A percentile compares a stretch with the other conserved stretches of the same genome.
phyloP scores from a whole-genome alignment of 2,888 invertebrate species.

The Sminthurides aquaticus region DNA sequence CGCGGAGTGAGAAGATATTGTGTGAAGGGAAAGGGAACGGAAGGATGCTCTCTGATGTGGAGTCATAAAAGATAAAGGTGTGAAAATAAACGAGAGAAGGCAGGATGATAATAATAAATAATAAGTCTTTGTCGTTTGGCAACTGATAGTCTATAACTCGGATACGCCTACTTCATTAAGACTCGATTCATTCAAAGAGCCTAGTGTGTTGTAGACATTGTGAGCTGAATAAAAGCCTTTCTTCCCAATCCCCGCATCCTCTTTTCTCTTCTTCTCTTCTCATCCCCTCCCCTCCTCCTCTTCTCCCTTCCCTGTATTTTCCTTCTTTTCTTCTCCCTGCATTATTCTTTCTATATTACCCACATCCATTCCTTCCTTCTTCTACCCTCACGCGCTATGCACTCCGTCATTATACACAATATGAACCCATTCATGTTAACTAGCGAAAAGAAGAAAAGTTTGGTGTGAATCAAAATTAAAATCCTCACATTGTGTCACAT shows the following conservation, averaged over 20 bases:
- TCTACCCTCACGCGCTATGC: constrained; percentile 9
- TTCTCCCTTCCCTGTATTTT: too few species aligned
- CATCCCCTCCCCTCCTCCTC: too few species aligned
- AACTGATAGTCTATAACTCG: constrained; percentile 31
- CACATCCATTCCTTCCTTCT: constrained; percentile 4
- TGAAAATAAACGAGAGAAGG: constrained; percentile 29
- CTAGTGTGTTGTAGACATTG: too few species aligned
- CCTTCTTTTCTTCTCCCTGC: constrained; percentile 21
- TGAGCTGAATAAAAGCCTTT: constrained; percentile 21
- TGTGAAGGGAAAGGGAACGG: not conserved
- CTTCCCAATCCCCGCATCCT: constrained; percentile 18
- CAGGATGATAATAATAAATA: constrained; percentile 35
- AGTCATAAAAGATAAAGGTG: constrained; percentile 27
- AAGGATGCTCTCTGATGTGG: not conserved
- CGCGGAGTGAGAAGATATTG: too few species aligned
- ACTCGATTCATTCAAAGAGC: constrained; percentile 29
- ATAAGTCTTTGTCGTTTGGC: constrained; percentile 43
- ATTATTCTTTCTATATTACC: constrained; percentile 9
- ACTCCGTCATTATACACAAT: not conserved
- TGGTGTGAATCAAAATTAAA: not conserved
- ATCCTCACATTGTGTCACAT: not conserved
- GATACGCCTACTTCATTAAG: constrained; percentile 38
- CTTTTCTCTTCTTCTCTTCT: too few species aligned
- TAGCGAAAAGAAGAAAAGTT: not conserved
- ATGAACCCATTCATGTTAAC: not conserved